Base-by-base conservation (phyloP, 2,797 vertebrate genomes). In the Acanthornis magna region DNA sequence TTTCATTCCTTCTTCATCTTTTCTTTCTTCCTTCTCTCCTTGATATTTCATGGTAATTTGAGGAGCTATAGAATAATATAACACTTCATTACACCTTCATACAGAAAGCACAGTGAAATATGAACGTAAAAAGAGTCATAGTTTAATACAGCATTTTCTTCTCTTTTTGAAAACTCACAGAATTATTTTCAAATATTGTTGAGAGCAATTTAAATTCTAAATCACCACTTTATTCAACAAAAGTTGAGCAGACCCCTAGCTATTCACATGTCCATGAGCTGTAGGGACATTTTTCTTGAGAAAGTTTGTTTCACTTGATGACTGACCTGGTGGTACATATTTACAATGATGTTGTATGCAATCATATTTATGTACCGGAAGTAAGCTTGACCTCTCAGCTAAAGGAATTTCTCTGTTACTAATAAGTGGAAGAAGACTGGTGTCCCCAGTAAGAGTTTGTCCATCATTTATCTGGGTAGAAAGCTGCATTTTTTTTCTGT, bases 141-240 rank as follows among this genome's bases (percentile, higher is more conserved):
- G 1, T 48, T 90, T 70, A 77, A 26, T 9, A 20, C 5, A 53
- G 5, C 1, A 1, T 40, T 80, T 75, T 43, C 36, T 79, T 47
- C 1, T 38, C 4, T 23, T 63, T 83, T 34, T 16, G 1, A 60
- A 62, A 78, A 58, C 4, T 78, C 22, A 45, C 5, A 42, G 18
- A 73, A 76, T 3, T 50, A 6, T 47, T 76, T 70, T 40, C 10
- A 83, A 71, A 62, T 85, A 47, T 13, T 65, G 18, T 10, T 61
- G 34, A 60, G 3, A 71, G 1, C 3, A 47, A 32, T 51, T 80
- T 48, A 57, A 82, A 91, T 82, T 66, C 20, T 38, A 91, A 91
- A 95, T 94, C 70, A 34, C n/a, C 29, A 34, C 90, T 94, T 93
- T 70, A 66, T 91, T 94, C 36, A 66, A 93, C 65, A 72, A 89